Evolutionary conservation across 2,888 invertebrate genomes (phyloP), one percentile per base, ranked within the genome.

Genomic region (Drosophila barbarae): DNA sequence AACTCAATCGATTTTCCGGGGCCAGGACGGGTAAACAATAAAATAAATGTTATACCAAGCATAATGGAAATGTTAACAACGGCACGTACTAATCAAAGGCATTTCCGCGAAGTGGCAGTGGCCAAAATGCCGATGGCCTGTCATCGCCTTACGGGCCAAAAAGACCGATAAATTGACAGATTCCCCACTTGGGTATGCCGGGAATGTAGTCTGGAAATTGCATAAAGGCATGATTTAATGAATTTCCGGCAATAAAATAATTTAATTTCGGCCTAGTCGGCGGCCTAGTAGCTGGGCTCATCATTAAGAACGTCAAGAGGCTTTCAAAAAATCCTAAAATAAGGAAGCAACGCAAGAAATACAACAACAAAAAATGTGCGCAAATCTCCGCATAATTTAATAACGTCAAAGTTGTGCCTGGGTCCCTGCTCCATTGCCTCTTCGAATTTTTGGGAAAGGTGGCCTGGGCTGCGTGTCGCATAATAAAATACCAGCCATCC

Each of bases 371-470:
- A 74, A 71, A 72, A 80, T 75, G 71, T 77, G 73, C 58, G 67
- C 77, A 83, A 85, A 83, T 83, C 85, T 77, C 70, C 69, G 75
- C 85, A 84, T 85, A 85, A 85, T 83, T 85, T 85, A 83, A 83
- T 83, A 84, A 84, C 59, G 73, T 68, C 69, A 73, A 76, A 67
- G 70, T 71, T 76, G 56, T 53, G 56, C 44, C 50, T 35, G 56
- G 38, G 67, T 32, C 34, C 46, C 51, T 34, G 49, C 53, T 41
- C 49, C 69, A 53, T 49, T 39, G 47, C 38, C 23, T 51, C 34
- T 30, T 18, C 39, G 32, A 12, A 53, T 50, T 53, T 56, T 53
- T 12, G 53, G 55, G 30, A 18, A 56, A 67, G 76, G 58, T 79
- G 52, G 69, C 46, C 32, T 52, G 59, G 70, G 68, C 72, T 76